phyloP scores from a whole-genome alignment of 2,797 vertebrate genomes.

The Jordanella pulchra region DNA sequence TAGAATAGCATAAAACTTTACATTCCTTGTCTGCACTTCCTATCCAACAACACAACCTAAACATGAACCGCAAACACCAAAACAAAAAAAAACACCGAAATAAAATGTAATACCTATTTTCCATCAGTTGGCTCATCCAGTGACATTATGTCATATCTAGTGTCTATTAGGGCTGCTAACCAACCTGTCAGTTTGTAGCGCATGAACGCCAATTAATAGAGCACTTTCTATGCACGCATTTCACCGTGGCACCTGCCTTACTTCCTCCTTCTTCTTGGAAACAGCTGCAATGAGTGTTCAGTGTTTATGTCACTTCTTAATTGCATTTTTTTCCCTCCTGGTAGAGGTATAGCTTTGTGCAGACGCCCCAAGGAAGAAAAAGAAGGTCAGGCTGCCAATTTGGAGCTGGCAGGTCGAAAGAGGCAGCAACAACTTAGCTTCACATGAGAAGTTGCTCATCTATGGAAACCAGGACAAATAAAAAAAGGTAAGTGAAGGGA shows the following conservation, averaged over 20 bases:
- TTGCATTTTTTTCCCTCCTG: conserved; percentile 72
- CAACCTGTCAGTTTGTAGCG: conserved; percentile 59
- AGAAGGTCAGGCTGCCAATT: conserved; percentile 82
- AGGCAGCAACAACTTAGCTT: conserved; percentile 76
- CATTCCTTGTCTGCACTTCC: conserved; percentile 10
- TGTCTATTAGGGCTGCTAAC: conserved; percentile 45
- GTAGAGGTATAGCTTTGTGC: conserved; percentile 75
- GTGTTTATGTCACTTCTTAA: conserved; percentile 82
- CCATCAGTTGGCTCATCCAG: conserved; percentile 52
- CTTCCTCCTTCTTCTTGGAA: conserved; percentile 53
- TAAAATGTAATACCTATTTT: conserved; percentile 43
- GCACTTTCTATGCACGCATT: conserved; percentile 61
- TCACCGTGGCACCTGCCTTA: conserved; percentile 65
- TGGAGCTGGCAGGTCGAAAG: conserved; percentile 77
- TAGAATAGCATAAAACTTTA: conserved; percentile 5
- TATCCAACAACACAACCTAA: conserved; percentile 13
- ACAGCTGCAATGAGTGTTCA: conserved; percentile 74
- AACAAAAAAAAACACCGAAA: conserved; percentile 43
- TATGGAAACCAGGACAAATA: conserved; percentile 76
- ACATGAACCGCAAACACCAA: conserved; percentile 47
- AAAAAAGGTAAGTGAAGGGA: conserved; percentile 73
- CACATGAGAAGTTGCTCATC: conserved; percentile 72
- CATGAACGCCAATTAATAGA: conserved; percentile 71
- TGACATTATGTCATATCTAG: conserved; percentile 35
- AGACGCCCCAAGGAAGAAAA: conserved; percentile 75